Conservation (phyloP, 2,113 vertebrate genomes). For the Sorex fumeus region DNA sequence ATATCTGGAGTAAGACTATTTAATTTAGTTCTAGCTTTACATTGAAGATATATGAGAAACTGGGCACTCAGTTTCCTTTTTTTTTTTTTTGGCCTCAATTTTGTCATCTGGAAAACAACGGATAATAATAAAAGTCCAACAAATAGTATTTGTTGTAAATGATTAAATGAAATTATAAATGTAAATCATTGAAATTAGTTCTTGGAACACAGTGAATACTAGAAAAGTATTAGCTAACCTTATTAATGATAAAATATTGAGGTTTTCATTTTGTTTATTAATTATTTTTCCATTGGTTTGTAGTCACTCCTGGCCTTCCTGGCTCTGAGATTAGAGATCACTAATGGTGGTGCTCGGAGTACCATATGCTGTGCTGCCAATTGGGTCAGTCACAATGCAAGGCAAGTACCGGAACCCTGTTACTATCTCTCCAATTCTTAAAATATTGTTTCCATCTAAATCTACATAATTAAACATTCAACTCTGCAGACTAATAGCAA, state of each 20-base stretch:
- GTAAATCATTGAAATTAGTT: neutral
- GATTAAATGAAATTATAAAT: constrained; percentile 37
- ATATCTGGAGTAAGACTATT: neutral
- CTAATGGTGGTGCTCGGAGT: too few species aligned
- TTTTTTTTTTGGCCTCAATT: constrained; percentile 15
- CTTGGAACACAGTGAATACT: neutral
- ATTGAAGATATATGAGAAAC: neutral
- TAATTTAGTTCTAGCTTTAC: neutral
- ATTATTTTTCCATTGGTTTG: too few species aligned
- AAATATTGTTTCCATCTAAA: neutral
- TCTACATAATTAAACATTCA: neutral
- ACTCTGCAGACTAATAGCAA: neutral
- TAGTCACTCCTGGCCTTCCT: too few species aligned
- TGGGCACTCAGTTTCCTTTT: neutral
- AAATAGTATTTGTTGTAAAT: neutral
- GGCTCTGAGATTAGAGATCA: too few species aligned
- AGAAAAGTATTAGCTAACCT: neutral
- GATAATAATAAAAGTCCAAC: constrained; percentile 17
- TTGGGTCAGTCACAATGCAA: too few species aligned
- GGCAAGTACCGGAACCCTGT: too few species aligned
- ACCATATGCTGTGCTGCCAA: too few species aligned
- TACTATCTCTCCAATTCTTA: too few species aligned
- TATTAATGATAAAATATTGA: constrained; percentile 37
- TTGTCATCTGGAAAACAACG: constrained; percentile 33
- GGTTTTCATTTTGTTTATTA: too few species aligned